These are phyloP conservation scores for Eupeodes luniger DNA, from an alignment of 2,888 invertebrate species.

Conservation along the genomic window DNA sequence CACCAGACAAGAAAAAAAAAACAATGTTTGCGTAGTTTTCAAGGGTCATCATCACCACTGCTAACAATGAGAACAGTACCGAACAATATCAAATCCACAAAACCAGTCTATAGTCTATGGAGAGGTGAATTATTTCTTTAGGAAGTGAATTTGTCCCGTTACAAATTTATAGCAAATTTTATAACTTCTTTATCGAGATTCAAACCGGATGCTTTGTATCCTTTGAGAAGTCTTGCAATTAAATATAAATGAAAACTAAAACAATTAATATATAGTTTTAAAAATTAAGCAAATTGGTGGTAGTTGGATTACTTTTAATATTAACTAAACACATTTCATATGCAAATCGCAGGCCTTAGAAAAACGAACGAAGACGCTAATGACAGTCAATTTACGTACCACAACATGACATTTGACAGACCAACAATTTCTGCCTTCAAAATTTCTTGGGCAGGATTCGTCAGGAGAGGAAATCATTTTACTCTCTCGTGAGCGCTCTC, in stretches of 20 bases:
- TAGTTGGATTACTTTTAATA: no score
- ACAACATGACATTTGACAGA: no score
- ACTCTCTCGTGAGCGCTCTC: no score
- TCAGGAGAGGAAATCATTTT: no score
- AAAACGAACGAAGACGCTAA: no score
- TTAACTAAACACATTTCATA: no score
- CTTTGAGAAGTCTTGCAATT: constrained; percentile 56
- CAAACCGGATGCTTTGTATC: constrained; percentile 73
- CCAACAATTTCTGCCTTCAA: no score
- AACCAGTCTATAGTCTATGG: constrained; percentile 32
- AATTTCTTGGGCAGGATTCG: no score
- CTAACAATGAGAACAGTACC: constrained; percentile 37
- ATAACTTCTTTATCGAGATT: constrained; percentile 81
- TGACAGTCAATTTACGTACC: no score
- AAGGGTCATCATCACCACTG: constrained; percentile 69
- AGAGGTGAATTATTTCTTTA: constrained; percentile 37
- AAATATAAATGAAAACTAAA: not conserved
- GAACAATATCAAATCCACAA: not conserved
- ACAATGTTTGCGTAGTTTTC: constrained; percentile 61
- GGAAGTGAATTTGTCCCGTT: constrained; percentile 62
- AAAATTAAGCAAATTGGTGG: no score
- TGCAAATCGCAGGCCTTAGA: no score
- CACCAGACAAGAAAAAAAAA: constrained; percentile 77
- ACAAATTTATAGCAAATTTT: constrained; percentile 80
- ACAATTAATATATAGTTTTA: no score